These are phyloP conservation scores for Melanostigma gelatinosum DNA, from an alignment of 2,113 vertebrate genomes.

Conservation along the genomic window DNA sequence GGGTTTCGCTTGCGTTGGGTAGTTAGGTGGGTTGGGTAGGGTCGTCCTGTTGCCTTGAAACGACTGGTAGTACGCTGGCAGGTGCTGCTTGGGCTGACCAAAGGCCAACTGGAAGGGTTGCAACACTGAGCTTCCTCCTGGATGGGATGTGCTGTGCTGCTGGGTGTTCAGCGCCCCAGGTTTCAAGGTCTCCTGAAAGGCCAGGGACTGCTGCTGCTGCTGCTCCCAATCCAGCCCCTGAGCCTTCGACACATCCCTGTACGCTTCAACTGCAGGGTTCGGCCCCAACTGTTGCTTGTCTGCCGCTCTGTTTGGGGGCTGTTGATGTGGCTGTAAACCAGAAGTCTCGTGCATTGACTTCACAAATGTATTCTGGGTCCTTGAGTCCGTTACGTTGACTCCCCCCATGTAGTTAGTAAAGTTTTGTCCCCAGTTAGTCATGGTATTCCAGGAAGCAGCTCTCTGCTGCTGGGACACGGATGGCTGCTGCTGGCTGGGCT, in stretches of 20 bases:
- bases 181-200: conserved; percentile 84
- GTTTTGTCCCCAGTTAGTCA: conserved; percentile 86
- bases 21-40: conserved; percentile 82
- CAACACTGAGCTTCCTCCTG: conserved; percentile 85
- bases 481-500: conserved; percentile 72
- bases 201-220: conserved; percentile 82
- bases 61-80: conserved; percentile 87
- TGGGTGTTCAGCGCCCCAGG: conserved; percentile 76
- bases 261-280: conserved; percentile 80
- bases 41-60: conserved; percentile 86
- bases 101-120: conserved; percentile 97
- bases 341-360: conserved; percentile 81
- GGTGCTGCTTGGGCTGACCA: conserved; percentile 91
- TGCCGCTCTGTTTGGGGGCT: conserved; percentile 79
- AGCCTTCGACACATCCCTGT: conserved; percentile 84
- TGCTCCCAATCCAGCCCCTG: conserved; percentile 83
- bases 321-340: conserved; percentile 76
- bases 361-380: conserved; percentile 77
- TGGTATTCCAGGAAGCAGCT: conserved; percentile 85
- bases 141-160: conserved; percentile 68
- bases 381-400: conserved; percentile 75
- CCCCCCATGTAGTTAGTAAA: conserved; percentile 86
- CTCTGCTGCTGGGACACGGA: conserved; percentile 81
- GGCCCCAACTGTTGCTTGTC: conserved; percentile 84
- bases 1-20: conserved; percentile 70